Evolutionary conservation across 2,113 vertebrate species (phyloP), one percentile per base, ranked within the genome.

Genomic region (Tychaedon coryphoeus): DNA sequence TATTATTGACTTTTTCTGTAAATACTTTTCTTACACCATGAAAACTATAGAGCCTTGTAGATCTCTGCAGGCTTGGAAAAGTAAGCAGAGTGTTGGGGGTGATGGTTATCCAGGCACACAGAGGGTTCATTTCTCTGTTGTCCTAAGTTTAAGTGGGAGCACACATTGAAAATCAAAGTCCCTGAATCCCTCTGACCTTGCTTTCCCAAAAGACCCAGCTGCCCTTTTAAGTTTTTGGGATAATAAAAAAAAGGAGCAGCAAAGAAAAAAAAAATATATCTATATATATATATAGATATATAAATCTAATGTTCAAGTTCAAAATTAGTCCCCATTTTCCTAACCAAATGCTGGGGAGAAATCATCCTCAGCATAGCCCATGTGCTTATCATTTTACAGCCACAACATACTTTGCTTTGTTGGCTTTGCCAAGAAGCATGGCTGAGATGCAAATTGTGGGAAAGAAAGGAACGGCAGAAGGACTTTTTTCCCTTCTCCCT

Each of bases 381-480:
- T 48, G 81, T 71, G 45, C 94, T 90, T 97, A 95, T 92, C 93
- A 42, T 92, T 97, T 93, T 80, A 90, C 54, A 94, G 86, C 80
- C 96, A 92, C 88, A 95, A 92, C 88, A 87, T n/a, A 76, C 92
- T 97, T 94, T 3, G 25, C 84, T 95, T 93, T 95, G 78, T 86
- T 75, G 92, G 69, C 81, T 94, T 97, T 96, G 94, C 95, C 95
- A 87, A 95, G 93, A 14, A 84, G 76, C 86, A 92, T 53, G 75
- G 93, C 83, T 79, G 84, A 86, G 85, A 88, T 92, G 78, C 45
- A 95, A 94, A 93, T 91, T 93, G 93, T 57, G 86, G 77, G 60
- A 90, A 93, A 96, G 94, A 96, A 96, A 96, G 75, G 75, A 93
- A 43, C 43, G 82, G 95, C 88, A 97, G 94, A 95, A 94, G 76